A percentile compares a stretch with the other conserved stretches of the same genome.
phyloP scores from a whole-genome alignment of 23 tunicate genomes.

The Halocynthia roretzi region DNA sequence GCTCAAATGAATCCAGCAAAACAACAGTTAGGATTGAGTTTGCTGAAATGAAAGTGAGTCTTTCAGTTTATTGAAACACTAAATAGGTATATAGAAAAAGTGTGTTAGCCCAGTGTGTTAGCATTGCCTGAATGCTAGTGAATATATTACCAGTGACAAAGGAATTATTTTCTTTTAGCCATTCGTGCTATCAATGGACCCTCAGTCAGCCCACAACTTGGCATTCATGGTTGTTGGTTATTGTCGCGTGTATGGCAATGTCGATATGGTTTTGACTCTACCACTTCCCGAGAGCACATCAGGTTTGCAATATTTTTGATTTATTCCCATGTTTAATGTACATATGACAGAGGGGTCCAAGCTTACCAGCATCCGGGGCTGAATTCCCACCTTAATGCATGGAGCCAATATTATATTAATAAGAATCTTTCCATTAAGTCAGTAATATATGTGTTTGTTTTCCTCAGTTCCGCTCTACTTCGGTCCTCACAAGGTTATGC shows the following conservation, averaged over 20 bases:
- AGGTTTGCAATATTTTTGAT: not conserved
- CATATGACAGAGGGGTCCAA: no score
- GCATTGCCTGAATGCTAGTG: no score
- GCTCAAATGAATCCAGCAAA: slow-evolving; percentile 36
- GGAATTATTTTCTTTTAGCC: not conserved
- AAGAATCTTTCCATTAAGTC: not conserved
- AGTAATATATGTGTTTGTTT: not conserved
- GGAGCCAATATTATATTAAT: not conserved
- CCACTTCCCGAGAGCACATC: slow-evolving; percentile 48
- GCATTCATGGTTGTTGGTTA: slow-evolving; percentile 82
- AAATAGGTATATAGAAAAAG: not conserved
- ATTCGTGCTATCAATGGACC: slow-evolving; percentile 53
- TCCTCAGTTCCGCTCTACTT: slow-evolving; percentile 60
- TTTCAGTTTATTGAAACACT: not conserved
- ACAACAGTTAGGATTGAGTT: slow-evolving; percentile 68
- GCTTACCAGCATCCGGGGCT: no score
- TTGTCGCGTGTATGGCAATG: slow-evolving; percentile 61
- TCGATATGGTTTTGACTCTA: slow-evolving; percentile 69
- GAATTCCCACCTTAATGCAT: no score
- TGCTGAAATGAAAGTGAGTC: slow-evolving; percentile 57
- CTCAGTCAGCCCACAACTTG: slow-evolving; percentile 56
- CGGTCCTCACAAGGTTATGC: slow-evolving; percentile 67
- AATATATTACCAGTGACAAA: not conserved
- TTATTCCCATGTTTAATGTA: no score
- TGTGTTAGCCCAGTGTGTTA: no score